Percentiles rank a stretch among this genome's conserved stretches.
phyloP scores from a whole-genome alignment of 2,113 vertebrate genomes.

The Chauna torquata region DNA sequence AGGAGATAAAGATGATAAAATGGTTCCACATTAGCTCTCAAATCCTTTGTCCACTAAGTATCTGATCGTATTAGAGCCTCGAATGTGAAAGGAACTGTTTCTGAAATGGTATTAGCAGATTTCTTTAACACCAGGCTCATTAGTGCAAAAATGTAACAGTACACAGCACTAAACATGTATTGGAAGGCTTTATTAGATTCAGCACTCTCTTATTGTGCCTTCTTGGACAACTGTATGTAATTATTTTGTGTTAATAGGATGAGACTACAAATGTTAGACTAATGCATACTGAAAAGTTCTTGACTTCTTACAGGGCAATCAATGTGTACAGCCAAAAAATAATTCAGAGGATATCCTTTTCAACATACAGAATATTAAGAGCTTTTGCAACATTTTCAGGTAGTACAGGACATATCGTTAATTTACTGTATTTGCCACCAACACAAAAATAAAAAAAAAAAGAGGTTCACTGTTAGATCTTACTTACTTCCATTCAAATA shows the following conservation, averaged over 20 bases:
- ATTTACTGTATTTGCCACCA: background rate
- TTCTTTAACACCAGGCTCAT: background rate
- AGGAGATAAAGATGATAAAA: background rate
- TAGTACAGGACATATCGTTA: background rate
- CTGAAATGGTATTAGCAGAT: background rate
- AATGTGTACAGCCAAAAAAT: background rate
- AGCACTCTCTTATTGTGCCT: background rate
- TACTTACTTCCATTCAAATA: background rate
- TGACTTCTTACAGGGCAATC: background rate
- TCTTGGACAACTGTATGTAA: background rate
- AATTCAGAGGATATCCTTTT: background rate
- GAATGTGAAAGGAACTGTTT: background rate
- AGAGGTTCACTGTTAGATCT: background rate
- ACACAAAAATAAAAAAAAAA: background rate
- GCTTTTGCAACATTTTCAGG: background rate
- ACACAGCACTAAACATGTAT: background rate
- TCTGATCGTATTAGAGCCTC: background rate
- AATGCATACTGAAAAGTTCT: background rate
- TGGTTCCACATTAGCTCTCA: background rate
- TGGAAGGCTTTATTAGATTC: slow-evolving; percentile 25
- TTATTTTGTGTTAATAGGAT: slow-evolving; percentile 9
- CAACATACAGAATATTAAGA: background rate
- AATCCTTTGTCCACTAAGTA: background rate
- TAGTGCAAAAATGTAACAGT: background rate
- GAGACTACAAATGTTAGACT: background rate